Conservation (phyloP, 2,888 invertebrate species). For the Tipula unca region DNA sequence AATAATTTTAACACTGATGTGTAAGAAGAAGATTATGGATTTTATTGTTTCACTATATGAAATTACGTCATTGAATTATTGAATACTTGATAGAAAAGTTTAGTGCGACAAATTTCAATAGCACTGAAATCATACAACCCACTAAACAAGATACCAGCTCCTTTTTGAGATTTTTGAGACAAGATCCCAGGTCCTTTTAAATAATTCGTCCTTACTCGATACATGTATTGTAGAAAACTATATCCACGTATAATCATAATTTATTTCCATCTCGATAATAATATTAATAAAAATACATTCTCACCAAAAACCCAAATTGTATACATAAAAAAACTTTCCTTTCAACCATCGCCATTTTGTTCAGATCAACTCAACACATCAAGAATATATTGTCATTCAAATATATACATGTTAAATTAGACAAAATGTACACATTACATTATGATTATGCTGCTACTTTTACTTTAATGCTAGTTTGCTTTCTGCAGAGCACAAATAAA, state of each 20-base stretch:
- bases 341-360: neutral
- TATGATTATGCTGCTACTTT: slow-evolving; percentile 8
- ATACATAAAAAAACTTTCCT: neutral
- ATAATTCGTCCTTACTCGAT: no score
- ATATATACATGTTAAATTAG: neutral
- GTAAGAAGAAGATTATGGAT: no score
- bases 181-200: no score
- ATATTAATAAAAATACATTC: neutral
- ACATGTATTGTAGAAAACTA: neutral
- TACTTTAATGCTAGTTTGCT: slow-evolving; percentile 14
- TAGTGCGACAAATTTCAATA: no score
- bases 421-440: neutral
- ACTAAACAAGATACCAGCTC: no score
- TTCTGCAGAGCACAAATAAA: neutral
- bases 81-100: no score
- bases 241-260: neutral
- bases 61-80: no score
- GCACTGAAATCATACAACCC: no score
- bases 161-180: no score
- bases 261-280: neutral
- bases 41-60: no score
- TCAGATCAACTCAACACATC: neutral
- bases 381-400: neutral
- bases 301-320: neutral
- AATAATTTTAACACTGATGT: no score